Evolutionary conservation across 2,113 vertebrate genomes (phyloP), one percentile per base, ranked within the genome.

Genomic region (Sylvilagus bachmani): DNA sequence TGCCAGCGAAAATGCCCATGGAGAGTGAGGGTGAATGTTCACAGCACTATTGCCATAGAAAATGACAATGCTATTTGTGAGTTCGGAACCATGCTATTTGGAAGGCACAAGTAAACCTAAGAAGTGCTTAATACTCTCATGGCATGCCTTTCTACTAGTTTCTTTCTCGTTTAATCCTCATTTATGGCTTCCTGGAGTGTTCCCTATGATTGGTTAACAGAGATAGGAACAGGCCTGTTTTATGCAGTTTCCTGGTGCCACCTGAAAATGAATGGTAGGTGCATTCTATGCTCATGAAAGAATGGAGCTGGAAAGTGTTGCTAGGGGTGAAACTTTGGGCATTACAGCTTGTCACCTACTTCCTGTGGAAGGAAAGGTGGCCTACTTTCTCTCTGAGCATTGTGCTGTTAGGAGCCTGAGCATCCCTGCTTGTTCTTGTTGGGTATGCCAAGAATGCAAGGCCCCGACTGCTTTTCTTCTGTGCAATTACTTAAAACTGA

Each of bases 101-200:
- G 80, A 78, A 94, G 24, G 81, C 73, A 67, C 73, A 71, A 90
- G 84, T 44, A 55, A 94, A 61, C 31, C 36, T 66, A 73, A 77
- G 66, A 75, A 33, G 69, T 82, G 22, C 29, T 62, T 96, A 78
- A 73, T 93, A 90, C 10, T 44, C 36, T 55, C n/a, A 16, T 13
- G 74, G 24, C 10, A 62, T 25, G 85, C 73, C 27, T 44, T 80
- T 14, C 33, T n/a, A 75, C 22, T 62, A 27, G 36, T 33, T 78
- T 67, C 44, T 62, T 90, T 92, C 33, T 91, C 62, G 25, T 85
- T 92, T 94, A 67, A 62, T 36, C 25, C 19, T 90, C 64, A 75
- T 58, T 61, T 90, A 74, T 69, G 74, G 29, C 79, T 95, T 95
- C 55, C 86, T 27, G 38, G 11, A 83, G 69, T 73, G 74, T 95